Base-by-base conservation (phyloP, 2,797 vertebrate genomes). In the Ataeniobius toweri region DNA sequence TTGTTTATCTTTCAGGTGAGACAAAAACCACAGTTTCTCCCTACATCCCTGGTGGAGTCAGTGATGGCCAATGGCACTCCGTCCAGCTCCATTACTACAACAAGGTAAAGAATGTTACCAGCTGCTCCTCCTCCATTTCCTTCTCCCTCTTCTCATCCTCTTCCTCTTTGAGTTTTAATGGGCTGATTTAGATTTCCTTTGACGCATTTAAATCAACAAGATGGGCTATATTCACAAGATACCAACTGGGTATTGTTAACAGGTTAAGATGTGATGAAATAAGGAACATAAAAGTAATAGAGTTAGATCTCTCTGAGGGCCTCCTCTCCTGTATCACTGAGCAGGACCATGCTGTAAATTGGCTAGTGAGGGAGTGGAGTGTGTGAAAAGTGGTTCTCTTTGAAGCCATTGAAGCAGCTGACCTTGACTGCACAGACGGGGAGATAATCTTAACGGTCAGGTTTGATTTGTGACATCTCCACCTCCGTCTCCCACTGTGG, bases 51-150 rank as follows among this genome's bases (percentile, higher is more conserved):
- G 97, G 97, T 0, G 98, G 98, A 3, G 97, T 99, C 86, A 99
- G 98, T 0, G 98, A 99, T 0, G 97, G 98, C 71, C 97, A 95
- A 77, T 99, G 98, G 98, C 98, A 99, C 86, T 97, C 97, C 0
- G 97, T 99, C 71, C 97, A 97, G 91, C 96, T 99, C 82, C 97
- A 97, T 80, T 99, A 99, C 95, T 99, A 99, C 95, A 99, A 99
- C 89, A 99, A 98, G 97, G 98, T 99, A 97, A 95, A 96, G n/a
- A 74, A 68, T 18, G 20, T 3, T 53, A 77, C 61, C 44, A 31
- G 16, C 56, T 28, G 18, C 1, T 48, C 24, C 0, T 6, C 67
- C 41, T 69, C 41, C 2, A 6, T 46, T 68, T 0, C 13, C 36
- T 55, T 24, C 50, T 78, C 4, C 41, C 14, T n/a, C n/a, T 58